Evolutionary conservation across 2,888 invertebrate species (phyloP).

Genomic region (Exocentrus adspersus): DNA sequence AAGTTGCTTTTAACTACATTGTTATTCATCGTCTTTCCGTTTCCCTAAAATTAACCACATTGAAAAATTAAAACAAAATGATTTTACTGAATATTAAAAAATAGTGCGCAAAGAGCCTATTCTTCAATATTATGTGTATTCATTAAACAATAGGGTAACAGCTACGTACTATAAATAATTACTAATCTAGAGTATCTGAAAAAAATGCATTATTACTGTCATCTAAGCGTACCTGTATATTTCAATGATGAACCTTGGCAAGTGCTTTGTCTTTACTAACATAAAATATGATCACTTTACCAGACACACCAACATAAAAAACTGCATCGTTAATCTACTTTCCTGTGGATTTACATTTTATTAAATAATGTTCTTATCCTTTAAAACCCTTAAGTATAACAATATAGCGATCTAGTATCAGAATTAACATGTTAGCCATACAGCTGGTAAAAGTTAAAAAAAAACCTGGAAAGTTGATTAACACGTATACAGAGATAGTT

Average conservation of each 20-base stretch:
- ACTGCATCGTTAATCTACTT: conserved; percentile 45
- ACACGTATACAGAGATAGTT: conserved; percentile 44
- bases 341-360: conserved; percentile 26
- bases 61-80: conserved; percentile 13
- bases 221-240: conserved; percentile 29
- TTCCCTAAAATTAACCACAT: conserved; percentile 21
- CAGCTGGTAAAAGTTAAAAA: too few species aligned
- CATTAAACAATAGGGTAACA: conserved; percentile 29
- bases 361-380: conserved; percentile 15
- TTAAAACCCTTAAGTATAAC: too few species aligned
- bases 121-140: conserved; percentile 22
- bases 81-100: conserved; percentile 21
- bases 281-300: conserved; percentile 46
- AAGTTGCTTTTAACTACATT: conserved; percentile 33
- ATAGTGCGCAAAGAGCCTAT: conserved; percentile 17
- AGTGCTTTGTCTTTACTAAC: conserved; percentile 48
- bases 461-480: conserved; percentile 39
- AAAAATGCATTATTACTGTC: conserved; percentile 37
- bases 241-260: conserved; percentile 48
- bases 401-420: too few species aligned
- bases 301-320: conserved; percentile 44
- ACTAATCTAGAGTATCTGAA: conserved; percentile 36
- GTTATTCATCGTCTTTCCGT: conserved; percentile 21
- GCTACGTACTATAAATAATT: conserved; percentile 39
- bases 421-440: too few species aligned